Base-by-base conservation (phyloP, 1,140 invertebrate genomes). In the Brachystomella parvula region DNA sequence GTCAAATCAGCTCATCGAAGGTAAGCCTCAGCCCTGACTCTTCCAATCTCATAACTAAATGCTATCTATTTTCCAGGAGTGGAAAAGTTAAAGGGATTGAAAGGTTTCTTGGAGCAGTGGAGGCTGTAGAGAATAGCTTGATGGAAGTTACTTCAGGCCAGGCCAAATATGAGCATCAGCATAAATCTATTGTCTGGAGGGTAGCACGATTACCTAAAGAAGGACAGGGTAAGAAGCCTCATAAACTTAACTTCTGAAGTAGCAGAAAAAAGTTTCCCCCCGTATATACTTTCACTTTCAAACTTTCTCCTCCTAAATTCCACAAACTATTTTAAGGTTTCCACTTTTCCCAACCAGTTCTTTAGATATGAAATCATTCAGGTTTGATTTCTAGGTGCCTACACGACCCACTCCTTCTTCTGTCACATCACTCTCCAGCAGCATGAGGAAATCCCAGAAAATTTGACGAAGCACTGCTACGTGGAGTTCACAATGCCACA, bases 401-500 rank as follows among this genome's bases (percentile, higher is more conserved):
- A 98, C 77, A 97, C 94, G 63, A 95, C 90, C 26, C 94, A 98
- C 81, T 86, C 92, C 76, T 86, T 98, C 77, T 87, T 92, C 56
- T 94, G 96, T 75, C 86, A 89, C 35, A 88, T 99, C 82, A 89
- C 90, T 61, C 82, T 99, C 44, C 97, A 94, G 2, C 94, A 92
- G 28, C 98, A 94, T 80, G 97, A 99, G 79, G 90, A 96, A 79
- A 89, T 98, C 74, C 96, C 96, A 19, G 93, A 94, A 63, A 87
- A 89, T 76, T 83, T 98, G 75, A 86, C 93, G 39, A 86, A 89
- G 66, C 89, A 86, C 80, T 89, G 89, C 70, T 87, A 89, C 76
- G 92, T 98, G 3, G 94, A 98, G 77, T 99, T 98, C 79, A 98
- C 93, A 21, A 99, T 99, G 96, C 96, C 97, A 29, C 89, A 93